Evolutionary conservation across 2,888 invertebrate species (phyloP).

Genomic region (Caradrina kadenii): DNA sequence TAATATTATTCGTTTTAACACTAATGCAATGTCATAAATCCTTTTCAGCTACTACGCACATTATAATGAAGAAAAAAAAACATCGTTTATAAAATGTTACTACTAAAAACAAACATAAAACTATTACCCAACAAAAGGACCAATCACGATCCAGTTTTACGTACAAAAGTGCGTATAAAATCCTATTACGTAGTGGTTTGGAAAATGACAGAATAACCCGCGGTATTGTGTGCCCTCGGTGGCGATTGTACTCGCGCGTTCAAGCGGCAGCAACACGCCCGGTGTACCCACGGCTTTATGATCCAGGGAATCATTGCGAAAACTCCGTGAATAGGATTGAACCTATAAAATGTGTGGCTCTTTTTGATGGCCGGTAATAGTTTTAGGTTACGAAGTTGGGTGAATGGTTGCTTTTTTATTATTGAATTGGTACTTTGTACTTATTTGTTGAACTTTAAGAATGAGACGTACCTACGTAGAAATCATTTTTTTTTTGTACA

Average conservation of each 20-base stretch:
- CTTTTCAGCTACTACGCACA: background rate
- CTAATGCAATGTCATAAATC: background rate
- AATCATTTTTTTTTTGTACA: background rate
- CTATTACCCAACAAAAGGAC: constrained; percentile 60
- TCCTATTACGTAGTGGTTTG: constrained; percentile 80
- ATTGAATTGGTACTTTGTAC: background rate
- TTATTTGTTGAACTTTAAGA: background rate
- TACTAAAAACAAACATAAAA: constrained; percentile 62
- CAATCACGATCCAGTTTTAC: constrained; percentile 34
- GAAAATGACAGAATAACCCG: constrained; percentile 84
- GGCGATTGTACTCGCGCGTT: constrained; percentile 75
- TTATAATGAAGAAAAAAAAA: constrained; percentile 14
- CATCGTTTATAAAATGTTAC: constrained; percentile 5
- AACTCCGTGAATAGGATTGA: constrained; percentile 60
- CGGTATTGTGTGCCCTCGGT: constrained; percentile 63
- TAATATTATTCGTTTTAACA: background rate
- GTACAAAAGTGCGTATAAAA: constrained; percentile 74
- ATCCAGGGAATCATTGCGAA: constrained; percentile 54
- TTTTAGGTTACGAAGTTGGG: constrained; percentile 15
- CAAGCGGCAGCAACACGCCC: constrained; percentile 63
- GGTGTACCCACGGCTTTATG: constrained; percentile 54
- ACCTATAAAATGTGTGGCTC: constrained; percentile 45
- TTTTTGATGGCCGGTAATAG: constrained; percentile 26
- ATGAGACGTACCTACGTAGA: too few relatives aligned
- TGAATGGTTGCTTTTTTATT: background rate